Conservation (phyloP, 1,140 invertebrate species). For the Tetragnatha versicolor region DNA sequence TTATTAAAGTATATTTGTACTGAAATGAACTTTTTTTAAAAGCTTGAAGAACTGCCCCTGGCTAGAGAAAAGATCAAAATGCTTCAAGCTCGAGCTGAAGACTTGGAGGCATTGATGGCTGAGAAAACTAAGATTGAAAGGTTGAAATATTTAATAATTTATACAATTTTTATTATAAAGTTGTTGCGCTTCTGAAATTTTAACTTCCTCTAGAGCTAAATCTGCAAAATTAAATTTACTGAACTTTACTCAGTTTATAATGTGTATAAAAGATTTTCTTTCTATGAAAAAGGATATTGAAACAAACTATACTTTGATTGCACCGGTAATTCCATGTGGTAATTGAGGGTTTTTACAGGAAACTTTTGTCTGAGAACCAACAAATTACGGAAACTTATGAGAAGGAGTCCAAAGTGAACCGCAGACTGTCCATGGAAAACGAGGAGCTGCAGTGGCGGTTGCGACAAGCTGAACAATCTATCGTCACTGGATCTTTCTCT, state of each 20-base stretch:
- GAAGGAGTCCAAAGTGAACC: slow-evolving; percentile 77
- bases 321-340: no score
- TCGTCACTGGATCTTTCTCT: slow-evolving; percentile 19
- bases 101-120: slow-evolving; percentile 73
- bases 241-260: no score
- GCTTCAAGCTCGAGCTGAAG: slow-evolving; percentile 73
- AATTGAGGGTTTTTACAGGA: slow-evolving; percentile 32
- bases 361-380: slow-evolving; percentile 70
- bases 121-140: slow-evolving; percentile 64
- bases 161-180: no score
- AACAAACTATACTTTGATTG: no score
- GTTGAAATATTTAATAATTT: no score
- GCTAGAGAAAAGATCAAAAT: slow-evolving; percentile 64
- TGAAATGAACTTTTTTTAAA: neutral
- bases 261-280: no score
- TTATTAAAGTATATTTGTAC: no score
- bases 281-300: no score
- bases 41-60: slow-evolving; percentile 67
- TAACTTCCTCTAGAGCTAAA: no score
- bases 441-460: slow-evolving; percentile 87
- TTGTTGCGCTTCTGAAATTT: no score
- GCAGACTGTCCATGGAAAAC: slow-evolving; percentile 78
- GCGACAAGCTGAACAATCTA: slow-evolving; percentile 60
- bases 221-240: no score
- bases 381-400: slow-evolving; percentile 75